phyloP scores from a whole-genome alignment of 2,888 invertebrate species.

The Ophraella communa region DNA sequence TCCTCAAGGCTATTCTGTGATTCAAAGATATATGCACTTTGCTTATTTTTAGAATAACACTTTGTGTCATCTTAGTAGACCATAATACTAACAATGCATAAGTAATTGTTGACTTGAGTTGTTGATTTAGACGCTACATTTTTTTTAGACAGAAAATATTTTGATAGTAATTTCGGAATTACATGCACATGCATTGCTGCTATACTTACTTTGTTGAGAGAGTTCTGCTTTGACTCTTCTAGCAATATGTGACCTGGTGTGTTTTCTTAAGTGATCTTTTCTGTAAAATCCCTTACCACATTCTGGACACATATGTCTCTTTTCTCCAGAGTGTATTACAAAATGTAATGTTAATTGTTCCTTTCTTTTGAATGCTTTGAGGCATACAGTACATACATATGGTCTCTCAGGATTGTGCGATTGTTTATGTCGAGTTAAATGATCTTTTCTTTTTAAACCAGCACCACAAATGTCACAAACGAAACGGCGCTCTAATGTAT shows the following conservation, averaged over 20 bases:
- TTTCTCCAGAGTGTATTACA: constrained; percentile 89
- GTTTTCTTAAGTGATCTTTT: constrained; percentile 85
- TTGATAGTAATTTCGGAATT: not conserved
- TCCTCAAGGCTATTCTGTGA: too few species aligned
- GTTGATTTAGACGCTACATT: too few species aligned
- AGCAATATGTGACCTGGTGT: constrained; percentile 84
- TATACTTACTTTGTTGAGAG: constrained; percentile 67
- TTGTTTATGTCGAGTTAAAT: constrained; percentile 84
- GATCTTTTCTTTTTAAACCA: constrained; percentile 85
- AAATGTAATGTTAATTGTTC: constrained; percentile 88
- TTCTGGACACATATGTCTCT: constrained; percentile 84
- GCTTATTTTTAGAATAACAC: too few species aligned
- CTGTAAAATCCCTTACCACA: constrained; percentile 91
- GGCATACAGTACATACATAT: constrained; percentile 85
- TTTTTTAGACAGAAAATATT: too few species aligned
- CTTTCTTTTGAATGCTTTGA: constrained; percentile 88
- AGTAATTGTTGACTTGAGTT: too few species aligned
- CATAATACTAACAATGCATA: too few species aligned
- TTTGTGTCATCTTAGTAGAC: too few species aligned
- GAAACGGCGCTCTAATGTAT: constrained; percentile 83
- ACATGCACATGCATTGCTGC: too few species aligned
- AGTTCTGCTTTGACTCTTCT: constrained; percentile 84
- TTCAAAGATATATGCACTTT: too few species aligned
- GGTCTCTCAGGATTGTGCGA: constrained; percentile 89
- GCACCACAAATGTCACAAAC: constrained; percentile 91